Evolutionary conservation across 2,888 invertebrate species (phyloP).

Genomic region (Gisinianus flammeolus): DNA sequence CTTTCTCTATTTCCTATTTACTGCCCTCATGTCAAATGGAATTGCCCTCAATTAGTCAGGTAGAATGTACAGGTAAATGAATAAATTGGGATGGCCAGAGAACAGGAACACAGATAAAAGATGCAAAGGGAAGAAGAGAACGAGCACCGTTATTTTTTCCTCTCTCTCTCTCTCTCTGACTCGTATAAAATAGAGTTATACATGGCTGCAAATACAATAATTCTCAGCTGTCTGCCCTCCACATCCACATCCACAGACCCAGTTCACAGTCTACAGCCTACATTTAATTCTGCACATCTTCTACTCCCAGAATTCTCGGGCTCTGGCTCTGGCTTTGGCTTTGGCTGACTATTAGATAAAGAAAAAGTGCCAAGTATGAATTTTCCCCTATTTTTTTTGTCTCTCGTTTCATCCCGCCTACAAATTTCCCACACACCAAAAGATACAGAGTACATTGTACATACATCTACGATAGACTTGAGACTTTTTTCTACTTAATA

Average conservation of each 20-base stretch:
- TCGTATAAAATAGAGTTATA: background rate
- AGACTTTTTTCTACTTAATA: background rate
- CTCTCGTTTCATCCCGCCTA: background rate
- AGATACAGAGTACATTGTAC: background rate
- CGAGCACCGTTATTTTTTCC: background rate
- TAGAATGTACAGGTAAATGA: background rate
- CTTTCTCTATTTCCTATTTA: too few relatives aligned
- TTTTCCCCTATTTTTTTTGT: background rate
- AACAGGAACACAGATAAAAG: too few relatives aligned
- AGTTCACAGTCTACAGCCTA: background rate
- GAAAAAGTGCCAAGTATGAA: background rate
- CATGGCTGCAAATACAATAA: background rate
- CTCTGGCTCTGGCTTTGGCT: background rate
- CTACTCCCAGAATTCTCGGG: background rate
- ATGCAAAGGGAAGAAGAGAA: background rate
- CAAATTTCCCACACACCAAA: background rate
- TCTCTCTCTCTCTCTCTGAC: too few relatives aligned
- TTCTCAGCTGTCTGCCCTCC: too few relatives aligned
- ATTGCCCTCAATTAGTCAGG: background rate
- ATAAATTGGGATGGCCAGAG: background rate
- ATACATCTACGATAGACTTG: too few relatives aligned
- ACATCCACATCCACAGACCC: too few relatives aligned
- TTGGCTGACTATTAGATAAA: background rate
- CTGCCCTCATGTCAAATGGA: background rate
- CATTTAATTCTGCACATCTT: background rate